Evolutionary conservation across 2,113 vertebrate genomes (phyloP).

Genomic region (Protobothrops mucrosquamatus): DNA sequence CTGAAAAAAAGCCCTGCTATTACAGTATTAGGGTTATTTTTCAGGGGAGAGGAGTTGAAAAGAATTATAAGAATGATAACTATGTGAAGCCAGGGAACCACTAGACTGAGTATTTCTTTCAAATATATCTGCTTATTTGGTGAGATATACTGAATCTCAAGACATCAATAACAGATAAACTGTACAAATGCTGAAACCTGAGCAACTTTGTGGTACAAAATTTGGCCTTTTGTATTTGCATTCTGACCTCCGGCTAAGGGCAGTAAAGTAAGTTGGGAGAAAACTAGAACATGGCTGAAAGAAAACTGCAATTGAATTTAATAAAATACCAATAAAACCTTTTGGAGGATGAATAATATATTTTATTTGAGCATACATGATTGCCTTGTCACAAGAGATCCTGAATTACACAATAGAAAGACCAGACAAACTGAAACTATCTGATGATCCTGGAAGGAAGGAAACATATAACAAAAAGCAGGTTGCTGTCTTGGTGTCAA

Average conservation of each 20-base stretch:
- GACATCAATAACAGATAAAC: neutral
- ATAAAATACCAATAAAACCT: neutral
- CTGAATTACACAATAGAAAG: neutral
- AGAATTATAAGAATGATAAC: neutral
- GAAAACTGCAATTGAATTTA: neutral
- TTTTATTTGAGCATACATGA: neutral
- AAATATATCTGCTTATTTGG: neutral
- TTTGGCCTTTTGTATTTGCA: neutral
- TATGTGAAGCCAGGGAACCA: neutral
- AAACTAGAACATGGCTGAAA: neutral
- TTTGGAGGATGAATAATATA: neutral
- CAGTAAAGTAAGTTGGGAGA: neutral
- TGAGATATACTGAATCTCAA: neutral
- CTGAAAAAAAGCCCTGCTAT: too few relatives aligned
- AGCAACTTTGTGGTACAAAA: neutral
- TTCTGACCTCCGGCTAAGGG: neutral
- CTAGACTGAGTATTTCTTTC: neutral
- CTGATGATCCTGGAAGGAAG: neutral
- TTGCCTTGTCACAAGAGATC: neutral
- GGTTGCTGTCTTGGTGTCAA: neutral
- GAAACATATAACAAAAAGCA: neutral
- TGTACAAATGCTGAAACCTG: neutral
- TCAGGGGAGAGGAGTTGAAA: neutral
- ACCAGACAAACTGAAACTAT: neutral
- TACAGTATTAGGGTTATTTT: neutral